A percentile compares a stretch with the other conserved stretches of the same genome.
Evolutionary conservation across 1,140 invertebrate genomes (phyloP).

Genomic region (Pseudomyrmex pallidus): DNA sequence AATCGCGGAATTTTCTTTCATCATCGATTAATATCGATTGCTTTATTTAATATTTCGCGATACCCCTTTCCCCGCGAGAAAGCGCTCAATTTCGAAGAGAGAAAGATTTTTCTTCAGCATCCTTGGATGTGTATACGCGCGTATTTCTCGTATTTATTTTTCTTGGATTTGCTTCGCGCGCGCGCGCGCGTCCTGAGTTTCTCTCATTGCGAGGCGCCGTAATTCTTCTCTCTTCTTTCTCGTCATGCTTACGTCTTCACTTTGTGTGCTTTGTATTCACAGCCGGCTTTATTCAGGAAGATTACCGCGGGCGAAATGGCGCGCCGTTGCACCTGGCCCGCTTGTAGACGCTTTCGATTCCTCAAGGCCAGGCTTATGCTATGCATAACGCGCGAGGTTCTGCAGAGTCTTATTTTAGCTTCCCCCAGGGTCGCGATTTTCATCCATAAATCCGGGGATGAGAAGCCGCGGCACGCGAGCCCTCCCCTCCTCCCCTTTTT

Average conservation of each 20-base stretch:
- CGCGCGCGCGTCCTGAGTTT: neutral
- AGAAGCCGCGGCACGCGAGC: conserved; percentile 23
- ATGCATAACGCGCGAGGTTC: neutral
- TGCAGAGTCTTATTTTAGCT: conserved; percentile 36
- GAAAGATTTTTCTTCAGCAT: no score
- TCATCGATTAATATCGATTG: neutral
- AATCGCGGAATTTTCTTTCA: neutral
- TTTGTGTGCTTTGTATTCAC: conserved; percentile 25
- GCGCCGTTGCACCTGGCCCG: neutral
- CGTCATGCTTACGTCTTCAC: neutral
- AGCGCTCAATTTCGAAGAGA: no score
- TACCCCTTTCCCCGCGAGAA: no score
- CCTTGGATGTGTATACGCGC: neutral
- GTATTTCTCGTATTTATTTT: conserved; percentile 1
- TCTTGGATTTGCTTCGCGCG: neutral
- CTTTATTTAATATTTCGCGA: neutral
- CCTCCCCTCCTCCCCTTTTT: no score
- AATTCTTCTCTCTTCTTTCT: neutral
- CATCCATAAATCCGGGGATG: conserved; percentile 37
- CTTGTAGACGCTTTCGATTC: conserved; percentile 8
- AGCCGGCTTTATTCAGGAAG: conserved; percentile 27
- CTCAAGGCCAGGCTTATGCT: conserved; percentile 32
- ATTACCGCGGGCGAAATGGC: conserved; percentile 2
- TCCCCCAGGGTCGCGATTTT: conserved; percentile 17
- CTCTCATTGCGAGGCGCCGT: neutral